Percentiles rank a stretch among this genome's conserved stretches.
phyloP scores from a whole-genome alignment of 1,140 invertebrate genomes.

The Thaumatotibia leucotreta region DNA sequence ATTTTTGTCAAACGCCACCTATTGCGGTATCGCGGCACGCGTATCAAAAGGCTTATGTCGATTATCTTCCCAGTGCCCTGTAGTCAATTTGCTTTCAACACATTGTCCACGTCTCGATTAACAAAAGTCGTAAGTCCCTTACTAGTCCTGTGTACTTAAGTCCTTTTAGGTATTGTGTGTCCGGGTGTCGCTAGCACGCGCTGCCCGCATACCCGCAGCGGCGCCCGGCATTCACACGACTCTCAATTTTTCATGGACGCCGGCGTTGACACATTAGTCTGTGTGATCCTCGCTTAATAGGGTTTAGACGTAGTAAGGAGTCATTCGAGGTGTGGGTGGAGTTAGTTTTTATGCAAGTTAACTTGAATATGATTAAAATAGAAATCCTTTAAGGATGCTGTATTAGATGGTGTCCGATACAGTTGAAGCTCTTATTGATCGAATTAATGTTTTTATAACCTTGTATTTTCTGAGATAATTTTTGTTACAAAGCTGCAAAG shows the following conservation, averaged over 20 bases:
- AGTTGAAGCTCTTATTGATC: too few relatives aligned
- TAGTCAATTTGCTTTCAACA: background rate
- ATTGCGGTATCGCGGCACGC: background rate
- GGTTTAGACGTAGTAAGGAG: background rate
- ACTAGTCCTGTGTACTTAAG: too few relatives aligned
- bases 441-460: too few relatives aligned
- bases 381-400: too few relatives aligned
- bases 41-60: background rate
- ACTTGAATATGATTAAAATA: too few relatives aligned
- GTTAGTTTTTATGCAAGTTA: background rate
- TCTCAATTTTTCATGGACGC: conserved; percentile 26
- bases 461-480: too few relatives aligned
- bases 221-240: conserved; percentile 8
- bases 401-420: too few relatives aligned
- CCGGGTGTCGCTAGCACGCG: conserved; percentile 28
- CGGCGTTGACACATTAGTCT: conserved; percentile 8
- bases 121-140: too few relatives aligned
- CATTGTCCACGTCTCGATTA: too few relatives aligned
- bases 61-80: background rate
- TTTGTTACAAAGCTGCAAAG: too few relatives aligned
- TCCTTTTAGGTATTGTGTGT: too few relatives aligned
- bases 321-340: background rate
- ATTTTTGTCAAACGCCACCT: background rate
- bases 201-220: conserved; percentile 43
- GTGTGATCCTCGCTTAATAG: background rate